Evolutionary conservation across 92 coral and sea anemone species (phyloP), one percentile per base, ranked within the genome.

Genomic region (Blastomussa wellsi): DNA sequence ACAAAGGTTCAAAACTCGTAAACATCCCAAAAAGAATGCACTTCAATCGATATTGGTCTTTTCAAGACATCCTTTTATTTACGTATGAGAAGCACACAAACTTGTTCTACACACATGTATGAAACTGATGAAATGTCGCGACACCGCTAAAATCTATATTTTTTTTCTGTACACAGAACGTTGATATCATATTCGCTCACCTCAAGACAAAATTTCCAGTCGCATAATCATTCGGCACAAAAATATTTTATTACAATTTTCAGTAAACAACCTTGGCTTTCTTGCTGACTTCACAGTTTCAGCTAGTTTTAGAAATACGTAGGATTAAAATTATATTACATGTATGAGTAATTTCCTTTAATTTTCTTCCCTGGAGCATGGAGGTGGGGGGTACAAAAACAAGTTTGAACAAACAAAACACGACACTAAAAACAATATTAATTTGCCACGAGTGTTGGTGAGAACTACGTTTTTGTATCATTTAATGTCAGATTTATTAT

Each of bases 321-420:
- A 35, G 32, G 38, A 38, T 39, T 79, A 3, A 79, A 41, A 5
- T 64, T 60, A n/a, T 24, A 35, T 38, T 59, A 48, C 26, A 67
- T 41, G n/a, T n/a, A 65, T 77, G 70, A 60, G 84, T 66, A 44
- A 49, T 44, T 9, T 67, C 60, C 65, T 22, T 49, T 67, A 69
- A 81, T 69, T 68, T 79, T 49, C 39, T 78, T 57, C 74, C 55
- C 83, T 41, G 74, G 39, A 42, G 14, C 55, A 74, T 41, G 74
- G 39, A 42, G 14, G 68, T 31, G 74, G 78, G 48, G 65, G 85
- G 64, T 32, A 48, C 31, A 53, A 48, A 67, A 71, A 53, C 77
- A 71, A 53, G 77, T 73, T 82, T 70, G 69, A 72, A 70, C 68
- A 82, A 82, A 82, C 86, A 82, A 51, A 82, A 33, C 47, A 62